A percentile compares a stretch with the other conserved stretches of the same genome.
Conservation (phyloP, 2,888 invertebrate species). For the Lissonota sp. region DNA sequence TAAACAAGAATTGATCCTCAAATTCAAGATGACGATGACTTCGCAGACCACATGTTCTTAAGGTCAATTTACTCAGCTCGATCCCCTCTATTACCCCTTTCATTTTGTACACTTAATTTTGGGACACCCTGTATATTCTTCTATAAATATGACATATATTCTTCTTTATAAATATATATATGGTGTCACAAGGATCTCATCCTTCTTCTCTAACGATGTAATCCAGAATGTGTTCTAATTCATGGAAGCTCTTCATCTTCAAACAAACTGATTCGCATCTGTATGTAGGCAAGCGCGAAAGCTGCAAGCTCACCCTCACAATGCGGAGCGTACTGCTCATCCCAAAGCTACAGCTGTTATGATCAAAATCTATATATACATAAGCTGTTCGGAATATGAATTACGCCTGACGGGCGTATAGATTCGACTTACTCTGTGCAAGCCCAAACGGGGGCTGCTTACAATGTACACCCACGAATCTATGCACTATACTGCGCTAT, state of each 20-base stretch:
- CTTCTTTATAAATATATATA: too few relatives aligned
- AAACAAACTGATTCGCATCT: constrained; percentile 44
- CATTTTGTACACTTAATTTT: too few relatives aligned
- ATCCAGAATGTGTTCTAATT: constrained; percentile 54
- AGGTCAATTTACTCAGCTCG: too few relatives aligned
- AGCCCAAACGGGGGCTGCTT: constrained; percentile 33
- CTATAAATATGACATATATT: too few relatives aligned
- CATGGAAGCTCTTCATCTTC: constrained; percentile 54
- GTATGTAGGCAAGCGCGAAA: constrained; percentile 43
- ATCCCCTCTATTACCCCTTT: too few relatives aligned
- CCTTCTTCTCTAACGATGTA: constrained; percentile 2
- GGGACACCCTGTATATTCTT: too few relatives aligned
- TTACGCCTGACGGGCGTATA: constrained; percentile 49
- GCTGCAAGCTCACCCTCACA: constrained; percentile 34
- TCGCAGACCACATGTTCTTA: too few relatives aligned
- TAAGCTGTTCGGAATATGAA: constrained; percentile 51
- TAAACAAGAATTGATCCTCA: too few relatives aligned
- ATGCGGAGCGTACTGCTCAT: constrained; percentile 28
- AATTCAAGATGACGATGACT: too few relatives aligned
- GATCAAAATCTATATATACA: constrained; percentile 3
- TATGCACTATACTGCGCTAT: neutral
- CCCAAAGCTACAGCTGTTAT: constrained; percentile 22
- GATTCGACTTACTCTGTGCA: constrained; percentile 41
- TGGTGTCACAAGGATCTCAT: too few relatives aligned
- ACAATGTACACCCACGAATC: constrained; percentile 20